phyloP scores from a whole-genome alignment of 2,888 invertebrate species.

The Automeris io region DNA sequence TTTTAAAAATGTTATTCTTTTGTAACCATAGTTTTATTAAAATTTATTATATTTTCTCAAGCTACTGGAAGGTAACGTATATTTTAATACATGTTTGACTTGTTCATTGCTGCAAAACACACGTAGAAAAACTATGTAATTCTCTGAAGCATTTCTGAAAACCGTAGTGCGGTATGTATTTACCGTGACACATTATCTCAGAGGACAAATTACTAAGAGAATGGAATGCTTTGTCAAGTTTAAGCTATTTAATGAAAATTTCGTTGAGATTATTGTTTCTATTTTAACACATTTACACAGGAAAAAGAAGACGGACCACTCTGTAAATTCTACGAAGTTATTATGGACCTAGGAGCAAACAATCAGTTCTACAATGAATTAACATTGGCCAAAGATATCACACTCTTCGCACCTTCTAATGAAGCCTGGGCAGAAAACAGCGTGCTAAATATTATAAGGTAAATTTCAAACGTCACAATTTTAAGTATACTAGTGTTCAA shows the following conservation, averaged over 20 bases:
- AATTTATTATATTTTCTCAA: not conserved
- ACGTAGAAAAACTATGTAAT: not conserved
- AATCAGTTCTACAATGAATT: conserved; percentile 82
- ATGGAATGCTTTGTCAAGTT: conserved; percentile 12
- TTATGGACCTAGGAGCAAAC: conserved; percentile 85
- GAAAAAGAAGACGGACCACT: conserved; percentile 79
- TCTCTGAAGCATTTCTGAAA: not conserved
- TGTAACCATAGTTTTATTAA: not conserved
- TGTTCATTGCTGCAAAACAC: too few relatives aligned
- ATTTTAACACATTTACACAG: too few relatives aligned
- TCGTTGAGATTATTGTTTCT: too few relatives aligned
- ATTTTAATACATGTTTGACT: too few relatives aligned
- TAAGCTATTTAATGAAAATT: conserved; percentile 14
- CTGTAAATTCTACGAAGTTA: conserved; percentile 88
- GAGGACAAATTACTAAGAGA: conserved; percentile 1
- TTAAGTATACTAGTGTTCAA: conserved; percentile 11
- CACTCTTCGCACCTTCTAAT: conserved; percentile 93
- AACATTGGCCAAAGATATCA: conserved; percentile 83
- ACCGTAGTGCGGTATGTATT: not conserved
- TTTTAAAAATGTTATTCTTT: conserved; percentile 5
- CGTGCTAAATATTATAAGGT: conserved; percentile 83
- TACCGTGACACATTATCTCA: not conserved
- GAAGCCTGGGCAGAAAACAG: conserved; percentile 88
- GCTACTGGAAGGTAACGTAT: not conserved
- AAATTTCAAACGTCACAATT: too few relatives aligned